These are phyloP conservation scores for Anisognathus igniventris DNA, from an alignment of 2,797 vertebrate species.

Conservation along the genomic window DNA sequence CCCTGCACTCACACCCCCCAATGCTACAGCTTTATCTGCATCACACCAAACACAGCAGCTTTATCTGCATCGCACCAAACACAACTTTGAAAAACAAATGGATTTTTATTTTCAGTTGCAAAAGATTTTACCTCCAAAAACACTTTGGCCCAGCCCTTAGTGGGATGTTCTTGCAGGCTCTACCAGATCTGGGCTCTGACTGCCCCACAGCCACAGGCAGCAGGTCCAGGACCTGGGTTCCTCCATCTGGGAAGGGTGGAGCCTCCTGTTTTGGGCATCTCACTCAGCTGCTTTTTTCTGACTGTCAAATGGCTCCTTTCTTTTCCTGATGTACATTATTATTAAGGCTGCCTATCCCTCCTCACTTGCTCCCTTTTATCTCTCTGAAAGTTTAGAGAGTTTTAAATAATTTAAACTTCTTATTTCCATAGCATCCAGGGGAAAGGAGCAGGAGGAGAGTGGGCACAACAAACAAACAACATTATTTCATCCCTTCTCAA, in stretches of 20 bases:
- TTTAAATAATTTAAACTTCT: background rate
- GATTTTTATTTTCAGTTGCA: background rate
- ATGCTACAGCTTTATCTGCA: background rate
- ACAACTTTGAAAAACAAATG: background rate
- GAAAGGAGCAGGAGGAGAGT: background rate
- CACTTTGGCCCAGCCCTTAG: background rate
- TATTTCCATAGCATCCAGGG: background rate
- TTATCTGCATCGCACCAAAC: accelerated
- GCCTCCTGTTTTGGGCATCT: background rate
- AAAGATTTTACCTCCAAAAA: background rate
- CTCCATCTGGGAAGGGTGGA: background rate
- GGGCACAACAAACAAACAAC: background rate
- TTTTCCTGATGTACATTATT: background rate
- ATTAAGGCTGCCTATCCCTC: background rate
- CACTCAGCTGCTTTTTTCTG: background rate
- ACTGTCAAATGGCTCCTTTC: background rate
- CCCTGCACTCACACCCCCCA: background rate
- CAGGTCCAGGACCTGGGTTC: background rate
- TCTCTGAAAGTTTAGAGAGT: background rate
- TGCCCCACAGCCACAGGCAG: background rate
- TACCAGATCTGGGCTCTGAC: background rate
- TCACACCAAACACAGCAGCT: accelerated
- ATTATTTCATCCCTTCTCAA: background rate
- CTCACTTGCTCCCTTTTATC: background rate
- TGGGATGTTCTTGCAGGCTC: background rate